Evolutionary conservation across 2,888 invertebrate species (phyloP).

Genomic region (Miltochrista miniata): DNA sequence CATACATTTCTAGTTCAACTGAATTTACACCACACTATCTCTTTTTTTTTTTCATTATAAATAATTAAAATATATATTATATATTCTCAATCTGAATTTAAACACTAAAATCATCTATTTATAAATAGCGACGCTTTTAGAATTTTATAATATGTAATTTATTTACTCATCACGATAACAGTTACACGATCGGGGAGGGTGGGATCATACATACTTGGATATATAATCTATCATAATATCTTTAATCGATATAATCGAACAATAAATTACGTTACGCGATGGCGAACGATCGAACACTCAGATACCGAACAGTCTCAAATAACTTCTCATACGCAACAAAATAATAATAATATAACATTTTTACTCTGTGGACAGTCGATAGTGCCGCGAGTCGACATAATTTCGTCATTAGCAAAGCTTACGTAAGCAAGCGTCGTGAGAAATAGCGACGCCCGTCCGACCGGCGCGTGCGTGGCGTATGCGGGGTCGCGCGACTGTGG

Average conservation of each 20-base stretch:
- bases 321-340: conserved; percentile 80
- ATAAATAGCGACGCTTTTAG: conserved; percentile 80
- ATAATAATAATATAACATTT: conserved; percentile 54
- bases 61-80: conserved; percentile 67
- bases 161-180: conserved; percentile 67
- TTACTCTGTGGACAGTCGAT: conserved; percentile 46
- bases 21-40: conserved; percentile 71
- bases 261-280: conserved; percentile 71
- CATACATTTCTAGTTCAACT: conserved; percentile 73
- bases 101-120: conserved; percentile 72
- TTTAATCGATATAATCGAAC: conserved; percentile 48
- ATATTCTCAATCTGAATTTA: conserved; percentile 76
- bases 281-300: conserved; percentile 74
- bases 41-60: conserved; percentile 60
- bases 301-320: conserved; percentile 78
- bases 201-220: conserved; percentile 63
- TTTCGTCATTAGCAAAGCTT: conserved; percentile 80
- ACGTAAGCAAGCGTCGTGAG: conserved; percentile 78
- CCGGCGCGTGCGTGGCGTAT: conserved; percentile 56
- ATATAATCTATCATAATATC: conserved; percentile 56
- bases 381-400: conserved; percentile 58
- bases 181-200: conserved; percentile 65
- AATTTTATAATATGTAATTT: conserved; percentile 59
- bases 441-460: conserved; percentile 46
- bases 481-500: conserved; percentile 88